Evolutionary conservation across 2,888 invertebrate genomes (phyloP), one percentile per base, ranked within the genome.

Genomic region (Xylota sylvarum): DNA sequence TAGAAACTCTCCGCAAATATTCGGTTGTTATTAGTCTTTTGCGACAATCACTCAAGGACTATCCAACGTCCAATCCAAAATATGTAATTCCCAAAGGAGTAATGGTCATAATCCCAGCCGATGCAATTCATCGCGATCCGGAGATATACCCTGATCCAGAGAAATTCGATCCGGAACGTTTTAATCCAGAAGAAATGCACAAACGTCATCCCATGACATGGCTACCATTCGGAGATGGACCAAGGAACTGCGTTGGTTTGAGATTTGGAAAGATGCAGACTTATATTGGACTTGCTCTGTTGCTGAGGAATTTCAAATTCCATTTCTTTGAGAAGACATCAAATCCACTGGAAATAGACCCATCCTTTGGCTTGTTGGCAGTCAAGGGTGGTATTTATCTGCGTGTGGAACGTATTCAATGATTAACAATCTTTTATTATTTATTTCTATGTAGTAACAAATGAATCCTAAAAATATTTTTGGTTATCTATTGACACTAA

Each of bases 91-190:
- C 93, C 55, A 92, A 93, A 0, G 89, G 89, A 0, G 88, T 78
- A 10, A 48, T 77, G 0, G 65, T 90, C 0, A 46, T 89, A 0
- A 89, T 90, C 40, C 90, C 90, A 1, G 73, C 88, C 0, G 74
- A 93, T 67, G 93, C 93, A 1, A 93, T 95, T 77, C 95, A 95
- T 73, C 93, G 93, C 90, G 94, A 94, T 88, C 91, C 91, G 0
- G 88, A 90, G 7, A 89, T 91, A n/a, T 93, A 92, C 86, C 91
- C 92, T 0, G 92, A 95, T 7, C 95, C 95, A 0, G 92, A 94
- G 1, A 93, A 92, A 60, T 95, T 95, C 82, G 93, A 94, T 30
- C 95, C 95, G 0, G 94, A 95, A 40, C 92, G 95, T 88, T 95
- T 95, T 89, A 90, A 93, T 0, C 90, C 93, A 1, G 94, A 94